Percentiles rank a stretch among this genome's conserved stretches.
Evolutionary conservation across 2,888 invertebrate species (phyloP).

Genomic region (Chymomyza fuscimana): DNA sequence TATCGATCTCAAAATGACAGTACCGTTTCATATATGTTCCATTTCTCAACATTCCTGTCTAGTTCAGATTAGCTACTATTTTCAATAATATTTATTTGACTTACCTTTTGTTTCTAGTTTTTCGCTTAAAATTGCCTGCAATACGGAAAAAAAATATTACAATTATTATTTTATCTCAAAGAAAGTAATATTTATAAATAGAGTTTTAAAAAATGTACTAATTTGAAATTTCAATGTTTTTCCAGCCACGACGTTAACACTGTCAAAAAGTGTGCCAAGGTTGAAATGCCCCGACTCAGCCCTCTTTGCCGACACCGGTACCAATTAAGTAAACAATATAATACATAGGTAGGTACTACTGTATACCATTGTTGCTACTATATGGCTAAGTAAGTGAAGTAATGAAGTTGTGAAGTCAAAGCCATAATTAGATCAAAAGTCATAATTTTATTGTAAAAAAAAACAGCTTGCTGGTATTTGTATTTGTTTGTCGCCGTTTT

Average conservation of each 20-base stretch:
- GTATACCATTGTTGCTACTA: not conserved
- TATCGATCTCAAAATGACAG: too few species aligned
- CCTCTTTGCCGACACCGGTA: slow-evolving; percentile 3
- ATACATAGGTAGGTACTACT: not conserved
- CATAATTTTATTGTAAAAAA: slow-evolving; percentile 54
- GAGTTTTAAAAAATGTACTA: not conserved
- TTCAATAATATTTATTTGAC: too few species aligned
- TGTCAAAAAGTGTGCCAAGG: slow-evolving; percentile 63
- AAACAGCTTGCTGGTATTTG: not conserved
- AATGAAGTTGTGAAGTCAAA: slow-evolving; percentile 29
- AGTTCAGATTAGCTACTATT: too few species aligned
- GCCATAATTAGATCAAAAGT: slow-evolving; percentile 71
- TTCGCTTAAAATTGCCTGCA: not conserved
- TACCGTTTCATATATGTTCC: too few species aligned
- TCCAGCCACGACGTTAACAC: slow-evolving; percentile 1
- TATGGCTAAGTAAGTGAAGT: not conserved
- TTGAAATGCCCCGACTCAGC: slow-evolving; percentile 30
- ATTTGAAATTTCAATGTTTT: not conserved
- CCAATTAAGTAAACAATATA: not conserved
- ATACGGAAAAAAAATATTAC: slow-evolving; percentile 2
- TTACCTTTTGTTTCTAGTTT: too few species aligned
- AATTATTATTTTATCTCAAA: not conserved
- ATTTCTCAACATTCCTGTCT: too few species aligned
- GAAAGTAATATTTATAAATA: not conserved
- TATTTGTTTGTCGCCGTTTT: slow-evolving; percentile 25